Base-by-base conservation (phyloP, 2,113 vertebrate genomes). In the Hiodon tergisus region DNA sequence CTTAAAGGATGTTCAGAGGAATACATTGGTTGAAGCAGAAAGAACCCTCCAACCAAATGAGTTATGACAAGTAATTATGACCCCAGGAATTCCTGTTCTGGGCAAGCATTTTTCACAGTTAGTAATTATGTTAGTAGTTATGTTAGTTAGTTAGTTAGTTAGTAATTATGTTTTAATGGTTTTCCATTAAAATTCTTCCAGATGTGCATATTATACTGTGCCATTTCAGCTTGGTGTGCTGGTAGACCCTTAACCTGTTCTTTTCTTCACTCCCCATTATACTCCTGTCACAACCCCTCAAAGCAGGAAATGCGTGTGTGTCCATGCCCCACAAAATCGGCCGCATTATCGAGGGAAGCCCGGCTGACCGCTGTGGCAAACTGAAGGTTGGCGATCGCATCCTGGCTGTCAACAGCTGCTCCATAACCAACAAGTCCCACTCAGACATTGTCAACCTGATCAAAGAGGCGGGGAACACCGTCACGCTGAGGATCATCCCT, bases 261-360 rank as follows among this genome's bases (percentile, higher is more conserved):
- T 91, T 91, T 89, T 92, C 90, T 87, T 91, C 86, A 90, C 91
- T 88, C 91, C 89, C 88, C 90, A 87, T 89, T 87, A 83, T 86
- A 86, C 87, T 85, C 89, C 87, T 86, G 87, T 82, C 79, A 88
- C 87, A 31, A 31, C 31, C 31, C 31, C 31, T 31, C 31, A 93
- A 95, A 99, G 96, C 95, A 89, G 95, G 96, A 90, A 99, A 99
- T 95, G 95, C 96, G 92, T 98, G 96, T 97, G 97, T 98, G 93
- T 96, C 96, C 94, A 99, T 99, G 97, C 97, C 97, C 93, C 97
- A 99, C 94, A 99, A 99, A 99, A 99, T 98, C 99, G 98, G 98
- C 86, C 95, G 96, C 87, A 99, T 99, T 91, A 98, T 99, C 81
- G 97, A 98, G 89, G 97, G 96, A 83, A 98, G 98, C 84, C 97